A percentile compares a stretch with the other conserved stretches of the same genome.
phyloP scores from a whole-genome alignment of 2,113 vertebrate genomes.

The Lampris megalopsis region DNA sequence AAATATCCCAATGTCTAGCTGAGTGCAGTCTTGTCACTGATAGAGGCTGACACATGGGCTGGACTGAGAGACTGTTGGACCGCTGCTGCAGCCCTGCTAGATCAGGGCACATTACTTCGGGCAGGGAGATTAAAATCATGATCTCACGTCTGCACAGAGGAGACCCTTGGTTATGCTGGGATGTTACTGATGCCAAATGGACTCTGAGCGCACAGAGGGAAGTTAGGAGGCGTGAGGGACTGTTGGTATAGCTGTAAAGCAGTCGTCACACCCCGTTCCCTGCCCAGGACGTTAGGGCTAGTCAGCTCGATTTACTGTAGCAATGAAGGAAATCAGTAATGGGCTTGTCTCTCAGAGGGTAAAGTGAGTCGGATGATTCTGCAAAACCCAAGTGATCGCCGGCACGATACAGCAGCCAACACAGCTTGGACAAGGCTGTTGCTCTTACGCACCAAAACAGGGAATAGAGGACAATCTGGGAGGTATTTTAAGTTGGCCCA shows the following conservation, averaged over 20 bases:
- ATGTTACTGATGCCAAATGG: conserved; percentile 63
- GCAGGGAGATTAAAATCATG: conserved; percentile 6
- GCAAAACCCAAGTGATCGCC: conserved; percentile 25
- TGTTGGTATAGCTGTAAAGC: conserved; percentile 22
- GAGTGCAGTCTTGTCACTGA: conserved; percentile 35
- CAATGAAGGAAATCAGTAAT: conserved; percentile 42
- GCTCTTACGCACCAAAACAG: conserved; percentile 3
- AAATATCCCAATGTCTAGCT: conserved; percentile 16
- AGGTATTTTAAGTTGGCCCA: conserved; percentile 4
- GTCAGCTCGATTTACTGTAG: conserved; percentile 40
- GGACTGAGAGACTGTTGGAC: conserved; percentile 26
- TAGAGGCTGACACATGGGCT: conserved; percentile 13
- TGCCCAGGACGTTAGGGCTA: conserved; percentile 8
- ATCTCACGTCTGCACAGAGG: conserved; percentile 3
- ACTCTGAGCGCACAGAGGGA: conserved; percentile 50
- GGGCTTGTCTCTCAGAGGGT: conserved; percentile 46
- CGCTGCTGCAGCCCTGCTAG: conserved; percentile 26
- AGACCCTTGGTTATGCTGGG: conserved; percentile 34
- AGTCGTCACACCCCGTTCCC: conserved; percentile 23
- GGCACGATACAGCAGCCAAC: conserved; percentile 3
- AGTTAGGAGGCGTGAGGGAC: conserved; percentile 1
- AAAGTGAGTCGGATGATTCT: conserved; percentile 29
- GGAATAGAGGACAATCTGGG: conserved; percentile 14
- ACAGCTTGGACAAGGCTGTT: conserved; percentile 20
- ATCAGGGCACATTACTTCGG: conserved; percentile 37